Base-by-base conservation (phyloP, 1,140 invertebrate genomes). In the Dreissena polymorpha region DNA sequence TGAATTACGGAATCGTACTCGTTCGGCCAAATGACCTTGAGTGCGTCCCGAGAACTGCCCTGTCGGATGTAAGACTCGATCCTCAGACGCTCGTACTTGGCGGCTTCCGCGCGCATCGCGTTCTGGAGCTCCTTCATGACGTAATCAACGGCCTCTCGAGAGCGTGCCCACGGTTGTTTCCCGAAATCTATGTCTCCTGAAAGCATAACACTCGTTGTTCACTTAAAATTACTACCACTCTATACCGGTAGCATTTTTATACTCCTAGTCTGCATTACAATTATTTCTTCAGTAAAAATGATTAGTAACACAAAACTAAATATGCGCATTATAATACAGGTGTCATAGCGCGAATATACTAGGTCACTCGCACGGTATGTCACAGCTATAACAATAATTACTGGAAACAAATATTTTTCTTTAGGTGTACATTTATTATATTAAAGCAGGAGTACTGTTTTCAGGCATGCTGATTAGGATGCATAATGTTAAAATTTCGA, bases 31-130 rank as follows among this genome's bases (percentile, higher is more conserved):
- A 75, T 75, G 2, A 83, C 80, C 25, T 75, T 83, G 21, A 83
- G 39, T 21, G 64, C 71, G 50, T 83, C 72, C 14, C 80, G 23
- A n/a, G 80, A 50, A 60, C 80, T 83, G 0, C 80, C 80, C 25
- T 75, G 73, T 14, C 73, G 72, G 21, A 75, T 50, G 73, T 83
- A 83, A 21, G 65, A 65, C 50, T 75, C 80, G n/a, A 76, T 55
- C 16, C 29, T 51, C 0, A 82, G 57, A 39, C 60, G 63, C 57
- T 65, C 1, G 10, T 51, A 0, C 0, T 16, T 25, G 2, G 12
- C 14, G 29, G 53, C 69, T 6, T 55, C 18, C n/a, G 18, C 23
- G 67, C 53, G 12, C 25, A 75, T 55, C 25, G 67, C 71, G 6
- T 53, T 67, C 6, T 53, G 25, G 0, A 68, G 25, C 18, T 65